phyloP scores from a whole-genome alignment of 2,113 vertebrate species.

The Oreochromis spilurus region DNA sequence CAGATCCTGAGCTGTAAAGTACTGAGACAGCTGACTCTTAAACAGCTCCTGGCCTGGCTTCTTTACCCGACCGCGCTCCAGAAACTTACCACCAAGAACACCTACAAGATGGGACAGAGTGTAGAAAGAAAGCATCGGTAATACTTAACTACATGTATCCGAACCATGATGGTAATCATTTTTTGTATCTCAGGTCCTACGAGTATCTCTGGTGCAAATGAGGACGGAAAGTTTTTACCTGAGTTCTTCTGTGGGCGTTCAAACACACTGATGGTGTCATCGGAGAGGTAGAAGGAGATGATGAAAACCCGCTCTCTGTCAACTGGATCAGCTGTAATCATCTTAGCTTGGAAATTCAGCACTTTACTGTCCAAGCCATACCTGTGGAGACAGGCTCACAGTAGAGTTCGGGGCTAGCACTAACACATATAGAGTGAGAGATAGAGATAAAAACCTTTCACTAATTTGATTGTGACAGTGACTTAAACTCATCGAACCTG shows the following conservation, averaged over 20 bases:
- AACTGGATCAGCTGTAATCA: conserved; percentile 64
- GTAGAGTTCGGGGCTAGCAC: neutral
- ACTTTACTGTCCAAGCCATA: conserved; percentile 76
- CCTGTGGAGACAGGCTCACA: conserved; percentile 40
- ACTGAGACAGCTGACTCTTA: conserved; percentile 81
- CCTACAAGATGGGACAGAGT: conserved; percentile 64
- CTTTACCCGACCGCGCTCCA: conserved; percentile 81
- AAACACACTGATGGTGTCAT: conserved; percentile 84
- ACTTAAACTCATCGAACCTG: conserved; percentile 72
- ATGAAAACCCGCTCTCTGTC: conserved; percentile 76
- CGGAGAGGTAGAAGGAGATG: conserved; percentile 81
- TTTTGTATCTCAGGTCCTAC: neutral
- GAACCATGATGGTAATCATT: neutral
- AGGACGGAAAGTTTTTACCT: conserved; percentile 65
- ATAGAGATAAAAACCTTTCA: neutral
- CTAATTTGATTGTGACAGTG: neutral
- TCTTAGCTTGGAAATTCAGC: conserved; percentile 78
- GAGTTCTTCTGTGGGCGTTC: conserved; percentile 78
- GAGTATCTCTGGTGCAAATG: neutral
- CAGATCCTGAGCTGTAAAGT: conserved; percentile 80
- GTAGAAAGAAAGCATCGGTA: neutral
- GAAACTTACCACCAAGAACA: conserved; percentile 80
- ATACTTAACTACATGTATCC: neutral
- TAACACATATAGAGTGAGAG: neutral
- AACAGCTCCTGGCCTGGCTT: conserved; percentile 85